These are phyloP conservation scores for Centruroides sculpturatus DNA, from an alignment of 1,140 invertebrate genomes.

Conservation along the genomic window DNA sequence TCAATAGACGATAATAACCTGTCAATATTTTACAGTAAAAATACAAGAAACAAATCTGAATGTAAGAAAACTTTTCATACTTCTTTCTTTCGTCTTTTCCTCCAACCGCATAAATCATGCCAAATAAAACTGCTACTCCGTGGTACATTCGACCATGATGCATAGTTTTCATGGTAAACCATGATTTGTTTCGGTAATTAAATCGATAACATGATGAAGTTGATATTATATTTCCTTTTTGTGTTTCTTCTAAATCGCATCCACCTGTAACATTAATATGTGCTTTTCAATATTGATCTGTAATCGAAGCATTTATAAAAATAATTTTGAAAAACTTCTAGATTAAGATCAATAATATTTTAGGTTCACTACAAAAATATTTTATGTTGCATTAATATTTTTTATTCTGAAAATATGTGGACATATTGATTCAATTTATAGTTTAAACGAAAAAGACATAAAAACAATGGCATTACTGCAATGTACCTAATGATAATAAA, in stretches of 20 bases:
- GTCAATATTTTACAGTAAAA: neutral
- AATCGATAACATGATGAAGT: neutral
- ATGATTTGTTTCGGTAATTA: neutral
- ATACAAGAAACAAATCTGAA: neutral
- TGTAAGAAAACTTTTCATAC: neutral
- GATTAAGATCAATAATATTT: too few relatives aligned
- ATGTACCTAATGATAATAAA: too few relatives aligned
- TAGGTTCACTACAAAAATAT: too few relatives aligned
- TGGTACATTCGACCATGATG: slow-evolving; percentile 4
- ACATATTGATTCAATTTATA: too few relatives aligned
- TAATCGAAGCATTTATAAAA: too few relatives aligned
- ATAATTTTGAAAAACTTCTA: too few relatives aligned
- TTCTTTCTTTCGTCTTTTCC: slow-evolving; percentile 4
- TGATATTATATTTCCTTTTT: slow-evolving; percentile 1
- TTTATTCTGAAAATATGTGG: too few relatives aligned
- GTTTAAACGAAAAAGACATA: too few relatives aligned
- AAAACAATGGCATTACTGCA: too few relatives aligned
- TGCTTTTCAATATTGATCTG: too few relatives aligned
- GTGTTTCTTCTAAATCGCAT: neutral
- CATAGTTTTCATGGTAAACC: neutral
- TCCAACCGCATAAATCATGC: slow-evolving; percentile 10
- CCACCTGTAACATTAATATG: neutral
- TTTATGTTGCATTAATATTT: too few relatives aligned
- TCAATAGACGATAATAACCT: slow-evolving; percentile 5
- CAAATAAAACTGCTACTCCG: neutral